These are phyloP conservation scores for Temnothorax rugatulus DNA, from an alignment of 2,888 invertebrate genomes.

Conservation along the genomic window DNA sequence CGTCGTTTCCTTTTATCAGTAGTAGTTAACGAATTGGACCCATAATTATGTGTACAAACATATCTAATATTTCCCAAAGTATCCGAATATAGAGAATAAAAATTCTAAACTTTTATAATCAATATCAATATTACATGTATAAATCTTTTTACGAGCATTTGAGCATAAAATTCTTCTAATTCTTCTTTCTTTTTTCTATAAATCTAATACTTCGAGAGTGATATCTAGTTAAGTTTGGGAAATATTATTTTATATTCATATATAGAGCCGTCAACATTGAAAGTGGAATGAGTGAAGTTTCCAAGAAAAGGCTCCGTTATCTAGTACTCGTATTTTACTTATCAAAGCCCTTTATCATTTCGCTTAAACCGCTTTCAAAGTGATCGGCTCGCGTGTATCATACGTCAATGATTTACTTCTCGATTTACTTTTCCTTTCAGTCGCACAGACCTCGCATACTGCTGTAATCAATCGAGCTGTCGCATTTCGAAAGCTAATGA, in stretches of 20 bases:
- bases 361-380: slow-evolving; percentile 19
- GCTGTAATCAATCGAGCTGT: slow-evolving; percentile 18
- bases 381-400: slow-evolving; percentile 4
- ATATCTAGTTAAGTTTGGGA: background rate
- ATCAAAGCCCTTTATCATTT: background rate
- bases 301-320: slow-evolving; percentile 11
- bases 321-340: background rate
- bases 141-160: background rate
- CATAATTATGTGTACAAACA: background rate
- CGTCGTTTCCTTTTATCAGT: background rate
- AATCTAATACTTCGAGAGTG: slow-evolving; percentile 2
- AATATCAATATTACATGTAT: slow-evolving; percentile 1
- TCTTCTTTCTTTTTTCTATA: background rate
- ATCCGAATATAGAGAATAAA: background rate
- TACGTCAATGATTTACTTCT: slow-evolving; percentile 8
- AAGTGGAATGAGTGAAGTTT: slow-evolving; percentile 15
- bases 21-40: background rate
- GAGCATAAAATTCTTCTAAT: background rate
- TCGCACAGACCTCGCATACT: background rate
- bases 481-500: slow-evolving; percentile 58
- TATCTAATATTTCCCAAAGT: background rate
- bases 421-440: slow-evolving; percentile 45
- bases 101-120: background rate
- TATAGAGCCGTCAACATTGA: background rate
- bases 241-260: background rate